These are phyloP conservation scores for Limulus polyphemus DNA, from an alignment of 2,888 invertebrate species.

Conservation along the genomic window DNA sequence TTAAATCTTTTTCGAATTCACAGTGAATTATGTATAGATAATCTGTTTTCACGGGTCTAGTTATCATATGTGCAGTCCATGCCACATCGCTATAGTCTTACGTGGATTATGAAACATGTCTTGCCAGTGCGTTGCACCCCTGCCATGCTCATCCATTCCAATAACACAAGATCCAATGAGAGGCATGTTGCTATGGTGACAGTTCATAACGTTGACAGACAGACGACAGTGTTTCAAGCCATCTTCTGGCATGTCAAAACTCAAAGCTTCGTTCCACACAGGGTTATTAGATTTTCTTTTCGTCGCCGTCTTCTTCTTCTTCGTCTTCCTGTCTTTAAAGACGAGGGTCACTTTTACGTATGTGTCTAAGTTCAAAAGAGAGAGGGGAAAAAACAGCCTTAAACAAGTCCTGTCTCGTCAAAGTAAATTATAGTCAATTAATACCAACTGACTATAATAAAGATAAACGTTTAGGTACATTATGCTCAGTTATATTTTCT, in stretches of 20 bases:
- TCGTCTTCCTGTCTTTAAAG: slow-evolving; percentile 61
- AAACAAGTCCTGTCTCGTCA: no score
- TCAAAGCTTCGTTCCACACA: slow-evolving; percentile 83
- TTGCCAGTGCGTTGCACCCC: slow-evolving; percentile 71
- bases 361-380: slow-evolving; percentile 51
- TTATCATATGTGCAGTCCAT: slow-evolving; percentile 47
- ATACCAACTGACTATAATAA: no score
- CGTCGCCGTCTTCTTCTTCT: slow-evolving; percentile 77
- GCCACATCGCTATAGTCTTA: slow-evolving; percentile 83
- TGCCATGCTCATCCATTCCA: slow-evolving; percentile 52
- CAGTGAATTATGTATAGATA: no score
- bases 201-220: slow-evolving; percentile 58
- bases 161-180: slow-evolving; percentile 59
- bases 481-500: no score
- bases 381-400: no score
- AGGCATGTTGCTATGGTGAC: slow-evolving; percentile 47
- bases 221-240: slow-evolving; percentile 63
- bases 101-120: slow-evolving; percentile 76
- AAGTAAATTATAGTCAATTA: no score
- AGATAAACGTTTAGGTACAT: no score
- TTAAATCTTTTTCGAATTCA: no score
- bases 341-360: slow-evolving; percentile 75
- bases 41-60: no score
- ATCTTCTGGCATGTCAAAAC: slow-evolving; percentile 66
- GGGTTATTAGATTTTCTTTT: slow-evolving; percentile 62